Base-by-base conservation (phyloP, 2,113 vertebrate species). In the Vicugna pacos region DNA sequence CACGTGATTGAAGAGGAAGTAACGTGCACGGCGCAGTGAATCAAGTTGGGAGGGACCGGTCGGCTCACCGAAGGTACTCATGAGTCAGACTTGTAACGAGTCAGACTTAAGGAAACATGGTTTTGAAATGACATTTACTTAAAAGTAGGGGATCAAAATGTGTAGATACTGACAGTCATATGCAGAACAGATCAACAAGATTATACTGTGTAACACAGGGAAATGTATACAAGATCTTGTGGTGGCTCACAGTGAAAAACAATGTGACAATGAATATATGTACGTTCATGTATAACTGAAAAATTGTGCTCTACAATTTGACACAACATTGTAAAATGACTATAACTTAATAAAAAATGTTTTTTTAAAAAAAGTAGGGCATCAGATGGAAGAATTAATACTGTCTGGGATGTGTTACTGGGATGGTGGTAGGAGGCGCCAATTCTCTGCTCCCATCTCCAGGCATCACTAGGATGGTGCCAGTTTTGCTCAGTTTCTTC, bases 401-500 rank as follows among this genome's bases (percentile, higher is more conserved):
- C 38, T 42, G 38, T 42, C 38, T 42, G 38, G 38, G 5, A 42
- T 42, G 38, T 42, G 38, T 42, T 42, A 42, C 38, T 42, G 38
- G 38, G 38, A 42, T 42, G 4, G 38, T 42, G 5, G 38, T 42
- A 42, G 5, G 38, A 42, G 38, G 4, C 38, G 5, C 72, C 35
- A 75, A 81, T 93, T 13, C 80, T 97, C 20, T 13, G 73, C 52
- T 86, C 42, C 93, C 54, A 82, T 97, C 96, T 98, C 54, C 89
- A 97, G 96, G 62, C 69, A 67, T 6, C 2, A 58, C 70, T 15
- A 84, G 81, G 89, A 97, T 94, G 95, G 26, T 67, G 93, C 96
- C 58, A 58, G 11, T 92, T 88, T 91, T 86, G 85, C 87, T 98
- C 87, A 94, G 76, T 52, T 65, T 95, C 72, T 95, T 97, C 60